Evolutionary conservation across 2,113 vertebrate species (phyloP).

Genomic region (Hyaena hyaena): DNA sequence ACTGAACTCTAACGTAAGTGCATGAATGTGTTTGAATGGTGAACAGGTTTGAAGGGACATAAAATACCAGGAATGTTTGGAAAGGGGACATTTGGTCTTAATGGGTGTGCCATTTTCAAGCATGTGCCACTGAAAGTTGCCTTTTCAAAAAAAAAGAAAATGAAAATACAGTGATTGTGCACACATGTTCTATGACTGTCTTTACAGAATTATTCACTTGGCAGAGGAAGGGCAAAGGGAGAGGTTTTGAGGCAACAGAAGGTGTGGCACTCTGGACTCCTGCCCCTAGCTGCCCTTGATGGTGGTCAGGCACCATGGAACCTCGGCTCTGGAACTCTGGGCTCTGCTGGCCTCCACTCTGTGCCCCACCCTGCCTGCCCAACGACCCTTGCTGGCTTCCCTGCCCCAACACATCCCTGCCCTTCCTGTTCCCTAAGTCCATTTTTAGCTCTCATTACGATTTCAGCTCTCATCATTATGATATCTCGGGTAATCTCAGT

Average conservation of each 20-base stretch:
- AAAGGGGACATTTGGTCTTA: not conserved
- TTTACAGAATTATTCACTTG: not conserved
- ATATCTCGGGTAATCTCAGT: not conserved
- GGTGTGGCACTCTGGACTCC: not conserved
- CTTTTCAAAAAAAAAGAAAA: not conserved
- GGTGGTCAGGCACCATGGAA: rapidly evolving
- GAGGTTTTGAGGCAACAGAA: not conserved
- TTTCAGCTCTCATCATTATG: not conserved
- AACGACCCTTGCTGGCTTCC: not conserved
- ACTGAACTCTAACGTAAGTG: not conserved
- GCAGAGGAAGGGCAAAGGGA: not conserved
- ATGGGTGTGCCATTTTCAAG: not conserved
- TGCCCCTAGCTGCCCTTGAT: rapidly evolving
- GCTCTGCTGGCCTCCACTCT: not conserved
- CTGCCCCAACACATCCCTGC: no score
- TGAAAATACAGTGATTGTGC: not conserved
- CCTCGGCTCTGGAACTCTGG: not conserved
- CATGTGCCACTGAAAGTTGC: not conserved
- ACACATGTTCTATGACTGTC: not conserved
- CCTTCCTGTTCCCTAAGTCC: rapidly evolving
- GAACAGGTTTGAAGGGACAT: not conserved
- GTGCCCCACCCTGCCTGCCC: not conserved
- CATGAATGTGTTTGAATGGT: not conserved
- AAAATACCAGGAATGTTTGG: not conserved
- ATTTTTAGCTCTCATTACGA: not conserved